phyloP scores from a whole-genome alignment of 2,888 invertebrate genomes.

The Microchrysa polita region DNA sequence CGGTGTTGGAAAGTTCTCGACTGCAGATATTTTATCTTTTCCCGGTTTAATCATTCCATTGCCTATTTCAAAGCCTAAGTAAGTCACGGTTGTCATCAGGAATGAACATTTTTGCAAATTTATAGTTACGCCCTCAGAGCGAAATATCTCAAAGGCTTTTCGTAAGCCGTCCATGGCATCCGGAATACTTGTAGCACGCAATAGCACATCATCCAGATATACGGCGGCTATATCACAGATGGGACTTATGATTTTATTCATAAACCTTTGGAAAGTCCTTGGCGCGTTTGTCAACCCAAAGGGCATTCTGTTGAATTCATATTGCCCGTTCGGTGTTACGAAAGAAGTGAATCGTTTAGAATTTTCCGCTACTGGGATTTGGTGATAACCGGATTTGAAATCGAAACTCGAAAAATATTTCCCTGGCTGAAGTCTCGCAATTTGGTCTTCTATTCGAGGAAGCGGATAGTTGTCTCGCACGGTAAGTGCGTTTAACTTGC shows the following conservation, averaged over 20 bases:
- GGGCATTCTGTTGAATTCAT: no score
- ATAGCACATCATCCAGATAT: background rate
- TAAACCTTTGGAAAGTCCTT: background rate
- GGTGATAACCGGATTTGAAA: constrained; percentile 51
- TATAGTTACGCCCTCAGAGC: constrained; percentile 26
- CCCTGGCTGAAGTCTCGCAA: constrained; percentile 48
- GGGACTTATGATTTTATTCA: constrained; percentile 46
- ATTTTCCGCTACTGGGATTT: constrained; percentile 54
- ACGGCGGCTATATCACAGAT: background rate
- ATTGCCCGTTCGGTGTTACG: constrained; percentile 52
- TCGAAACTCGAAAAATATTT: constrained; percentile 52
- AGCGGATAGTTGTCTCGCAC: no score
- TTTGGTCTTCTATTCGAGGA: constrained; percentile 53
- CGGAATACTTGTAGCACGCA: background rate
- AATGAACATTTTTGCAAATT: constrained; percentile 51
- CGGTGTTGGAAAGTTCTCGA: constrained; percentile 45
- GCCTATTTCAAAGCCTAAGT: constrained; percentile 51
- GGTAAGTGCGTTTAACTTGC: no score
- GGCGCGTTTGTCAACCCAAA: no score
- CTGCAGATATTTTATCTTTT: constrained; percentile 45
- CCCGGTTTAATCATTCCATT: constrained; percentile 48
- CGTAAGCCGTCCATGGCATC: background rate
- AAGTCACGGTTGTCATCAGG: constrained; percentile 50
- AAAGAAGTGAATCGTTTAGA: no score
- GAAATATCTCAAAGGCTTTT: constrained; percentile 7